phyloP scores from a whole-genome alignment of 1,140 invertebrate species.

The Ceratina japonica region DNA sequence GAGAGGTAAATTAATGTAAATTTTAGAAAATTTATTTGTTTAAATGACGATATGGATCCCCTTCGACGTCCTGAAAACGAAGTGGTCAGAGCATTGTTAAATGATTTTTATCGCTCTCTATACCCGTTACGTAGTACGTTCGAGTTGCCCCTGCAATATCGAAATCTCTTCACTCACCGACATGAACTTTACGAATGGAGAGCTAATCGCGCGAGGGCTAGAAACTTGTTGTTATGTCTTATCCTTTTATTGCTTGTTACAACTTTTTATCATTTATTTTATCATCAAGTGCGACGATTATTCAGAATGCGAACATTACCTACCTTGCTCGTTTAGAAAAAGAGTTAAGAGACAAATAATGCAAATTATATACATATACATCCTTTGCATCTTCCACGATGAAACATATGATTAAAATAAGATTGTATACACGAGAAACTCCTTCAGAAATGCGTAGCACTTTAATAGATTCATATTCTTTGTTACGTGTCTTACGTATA shows the following conservation, averaged over 20 bases:
- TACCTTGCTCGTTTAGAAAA: slow-evolving; percentile 67
- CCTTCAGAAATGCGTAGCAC: slow-evolving; percentile 5
- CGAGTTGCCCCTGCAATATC: slow-evolving; percentile 85
- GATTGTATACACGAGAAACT: not conserved
- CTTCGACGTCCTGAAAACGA: slow-evolving; percentile 82
- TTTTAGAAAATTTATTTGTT: slow-evolving; percentile 90
- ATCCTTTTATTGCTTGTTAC: slow-evolving; percentile 66
- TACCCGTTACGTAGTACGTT: slow-evolving; percentile 88
- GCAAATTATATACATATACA: not conserved
- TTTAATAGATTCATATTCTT: slow-evolving; percentile 7
- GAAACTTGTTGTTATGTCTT: slow-evolving; percentile 71
- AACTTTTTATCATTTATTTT: slow-evolving; percentile 74
- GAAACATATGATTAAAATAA: not conserved
- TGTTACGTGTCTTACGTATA: not conserved
- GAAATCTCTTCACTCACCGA: slow-evolving; percentile 86
- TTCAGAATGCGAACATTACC: slow-evolving; percentile 68
- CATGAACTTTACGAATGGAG: slow-evolving; percentile 84
- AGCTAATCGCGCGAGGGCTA: slow-evolving; percentile 70
- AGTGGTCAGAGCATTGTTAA: slow-evolving; percentile 85
- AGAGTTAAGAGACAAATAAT: not conserved
- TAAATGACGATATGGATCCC: slow-evolving; percentile 92
- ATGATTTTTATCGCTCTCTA: slow-evolving; percentile 89
- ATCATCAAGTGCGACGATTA: slow-evolving; percentile 71
- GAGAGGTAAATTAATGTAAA: slow-evolving; percentile 29
- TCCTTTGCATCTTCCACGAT: slow-evolving; percentile 9